A percentile compares a stretch with the other conserved stretches of the same genome.
Evolutionary conservation across 2,888 invertebrate species (phyloP).

Genomic region (Odontomyia ornata): DNA sequence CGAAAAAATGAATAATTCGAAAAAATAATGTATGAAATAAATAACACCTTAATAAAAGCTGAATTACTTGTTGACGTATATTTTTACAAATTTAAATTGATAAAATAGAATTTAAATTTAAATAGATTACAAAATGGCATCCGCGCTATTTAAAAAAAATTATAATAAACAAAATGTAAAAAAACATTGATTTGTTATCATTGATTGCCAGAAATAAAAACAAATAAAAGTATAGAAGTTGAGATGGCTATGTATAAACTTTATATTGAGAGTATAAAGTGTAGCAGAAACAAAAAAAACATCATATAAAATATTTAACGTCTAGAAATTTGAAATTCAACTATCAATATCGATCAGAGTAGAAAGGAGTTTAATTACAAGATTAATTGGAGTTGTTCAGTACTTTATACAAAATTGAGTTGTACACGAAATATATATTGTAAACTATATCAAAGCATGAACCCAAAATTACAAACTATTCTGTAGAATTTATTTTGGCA

Average conservation of each 20-base stretch:
- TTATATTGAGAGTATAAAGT: constrained; percentile 26
- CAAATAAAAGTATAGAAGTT: not conserved
- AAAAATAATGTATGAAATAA: not conserved
- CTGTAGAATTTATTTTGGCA: not conserved
- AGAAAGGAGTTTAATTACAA: not conserved
- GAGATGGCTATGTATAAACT: not conserved
- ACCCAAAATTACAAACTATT: not conserved
- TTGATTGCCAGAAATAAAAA: not conserved
- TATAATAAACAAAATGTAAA: not conserved
- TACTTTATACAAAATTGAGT: no score
- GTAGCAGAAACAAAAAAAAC: constrained; percentile 17
- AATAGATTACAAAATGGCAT: not conserved
- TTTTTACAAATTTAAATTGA: constrained; percentile 41
- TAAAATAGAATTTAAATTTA: constrained; percentile 22
- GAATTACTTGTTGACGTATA: constrained; percentile 36
- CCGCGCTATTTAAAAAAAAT: not conserved
- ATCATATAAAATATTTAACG: constrained; percentile 5
- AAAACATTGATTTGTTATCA: constrained; percentile 2
- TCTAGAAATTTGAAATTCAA: not conserved
- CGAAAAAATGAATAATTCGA: constrained; percentile 14
- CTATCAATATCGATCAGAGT: not conserved
- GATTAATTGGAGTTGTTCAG: not conserved
- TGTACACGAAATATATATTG: no score
- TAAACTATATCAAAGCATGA: no score
- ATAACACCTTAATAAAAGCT: constrained; percentile 13